Evolutionary conservation across 1,140 invertebrate species (phyloP), one percentile per base, ranked within the genome.

Genomic region (Drosophila tristis): DNA sequence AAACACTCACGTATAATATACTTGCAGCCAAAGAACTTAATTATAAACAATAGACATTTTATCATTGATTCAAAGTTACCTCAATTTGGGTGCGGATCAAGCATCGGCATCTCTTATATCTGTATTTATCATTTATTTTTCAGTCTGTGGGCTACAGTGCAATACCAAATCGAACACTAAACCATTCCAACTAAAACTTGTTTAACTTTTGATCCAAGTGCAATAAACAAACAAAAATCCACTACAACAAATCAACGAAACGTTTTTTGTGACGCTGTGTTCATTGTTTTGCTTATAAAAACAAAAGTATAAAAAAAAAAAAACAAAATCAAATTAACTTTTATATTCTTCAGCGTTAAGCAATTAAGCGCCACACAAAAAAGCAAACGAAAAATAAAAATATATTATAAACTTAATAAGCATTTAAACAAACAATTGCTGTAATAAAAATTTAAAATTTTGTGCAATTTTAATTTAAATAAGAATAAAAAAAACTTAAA

Each of bases 111-210:
- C 13, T 23, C 13, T 8, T 48, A 35, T 63, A 13, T 16, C 29
- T 42, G 55, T 25, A 62, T 73, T 45, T 9, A 62, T 43, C 50
- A 20, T 35, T 74, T 56, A 16, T 35, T 25, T 56, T 74, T 53
- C 71, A 74, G 72, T 57, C 42, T 64, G 59, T 64, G 72, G 78
- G 78, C 77, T 48, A 59, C 58, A 80, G 65, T 80, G 77, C 72
- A 80, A 80, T 80, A 80, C 51, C 49, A 65, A 59, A 66, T 54
- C 72, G 72, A 75, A 74, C 61, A 53, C 54, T 54, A 15, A 51
- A 71, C 48, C 63, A 51, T 71, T 71, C 66, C 67, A 62, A 43
- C 50, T 43, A 57, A 59, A 56, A 47, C 31, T 44, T 11, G 50
- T n/a, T 48, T 49, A 43, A 57, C 55, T 44, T 6, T 42, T 57